Evolutionary conservation across 1,140 invertebrate genomes (phyloP).

Genomic region (Muscidifurax raptorellus): DNA sequence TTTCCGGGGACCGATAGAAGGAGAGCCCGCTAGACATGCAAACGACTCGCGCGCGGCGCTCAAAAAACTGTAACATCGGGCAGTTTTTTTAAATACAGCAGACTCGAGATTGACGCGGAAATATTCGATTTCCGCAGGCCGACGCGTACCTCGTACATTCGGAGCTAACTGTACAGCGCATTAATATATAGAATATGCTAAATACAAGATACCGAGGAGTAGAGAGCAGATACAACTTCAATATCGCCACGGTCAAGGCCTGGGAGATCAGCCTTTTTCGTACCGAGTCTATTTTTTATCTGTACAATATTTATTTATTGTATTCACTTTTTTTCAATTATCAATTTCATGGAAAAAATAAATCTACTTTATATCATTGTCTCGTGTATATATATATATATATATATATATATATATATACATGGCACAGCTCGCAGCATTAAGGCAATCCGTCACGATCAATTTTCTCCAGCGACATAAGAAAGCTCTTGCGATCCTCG

Average conservation of each 20-base stretch:
- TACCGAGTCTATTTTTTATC: no score
- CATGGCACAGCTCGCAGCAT: no score
- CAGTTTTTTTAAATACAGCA: conserved; percentile 6
- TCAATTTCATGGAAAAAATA: no score
- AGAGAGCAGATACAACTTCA: conserved; percentile 1
- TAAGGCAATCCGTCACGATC: background rate
- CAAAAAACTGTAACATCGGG: background rate
- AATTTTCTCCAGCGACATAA: conserved; percentile 3
- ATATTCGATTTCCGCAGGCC: conserved; percentile 18
- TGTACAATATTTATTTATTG: no score
- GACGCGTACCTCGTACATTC: background rate
- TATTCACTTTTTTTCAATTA: no score
- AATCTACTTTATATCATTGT: no score
- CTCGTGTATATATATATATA: background rate
- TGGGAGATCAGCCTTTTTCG: no score
- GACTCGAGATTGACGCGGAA: background rate
- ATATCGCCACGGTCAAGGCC: conserved; percentile 61
- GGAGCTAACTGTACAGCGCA: conserved; percentile 22
- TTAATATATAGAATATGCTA: background rate
- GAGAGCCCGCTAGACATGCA: background rate
- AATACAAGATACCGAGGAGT: background rate
- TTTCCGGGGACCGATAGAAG: no score
- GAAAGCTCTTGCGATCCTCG: background rate
- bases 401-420: no score
- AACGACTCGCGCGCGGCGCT: background rate